These are phyloP conservation scores for Nycticebus coucang DNA, from an alignment of 2,113 vertebrate genomes.

Conservation along the genomic window DNA sequence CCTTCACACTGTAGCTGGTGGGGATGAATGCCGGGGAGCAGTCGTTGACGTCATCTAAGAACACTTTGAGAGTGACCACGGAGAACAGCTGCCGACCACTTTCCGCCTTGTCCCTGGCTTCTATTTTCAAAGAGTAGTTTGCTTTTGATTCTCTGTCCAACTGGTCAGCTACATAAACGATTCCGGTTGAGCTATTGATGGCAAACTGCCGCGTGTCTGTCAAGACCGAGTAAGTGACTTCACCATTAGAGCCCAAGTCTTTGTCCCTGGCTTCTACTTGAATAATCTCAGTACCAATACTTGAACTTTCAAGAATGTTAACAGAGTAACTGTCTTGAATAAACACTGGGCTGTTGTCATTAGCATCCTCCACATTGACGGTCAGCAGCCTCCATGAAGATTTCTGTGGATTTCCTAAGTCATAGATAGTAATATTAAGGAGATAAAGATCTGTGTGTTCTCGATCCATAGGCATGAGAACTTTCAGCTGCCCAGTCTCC, in stretches of 20 bases:
- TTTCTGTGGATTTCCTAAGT: slow-evolving; percentile 95
- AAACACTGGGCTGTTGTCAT: slow-evolving; percentile 95
- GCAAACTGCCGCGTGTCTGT: slow-evolving; percentile 94
- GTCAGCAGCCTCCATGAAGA: slow-evolving; percentile 93
- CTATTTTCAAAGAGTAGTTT: slow-evolving; percentile 93
- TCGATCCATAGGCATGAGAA: slow-evolving; percentile 95
- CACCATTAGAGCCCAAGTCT: slow-evolving; percentile 93
- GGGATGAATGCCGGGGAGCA: slow-evolving; percentile 96
- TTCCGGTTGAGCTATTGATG: slow-evolving; percentile 93
- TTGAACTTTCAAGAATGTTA: slow-evolving; percentile 94
- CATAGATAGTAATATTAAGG: slow-evolving; percentile 96
- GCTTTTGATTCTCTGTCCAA: slow-evolving; percentile 92
- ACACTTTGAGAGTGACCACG: slow-evolving; percentile 89
- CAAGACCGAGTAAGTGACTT: slow-evolving; percentile 92
- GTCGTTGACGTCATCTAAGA: slow-evolving; percentile 96
- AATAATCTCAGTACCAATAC: slow-evolving; percentile 94
- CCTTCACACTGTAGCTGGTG: slow-evolving; percentile 91
- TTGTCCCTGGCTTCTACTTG: slow-evolving; percentile 96
- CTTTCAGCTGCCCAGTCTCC: slow-evolving; percentile 91
- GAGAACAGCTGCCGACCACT: slow-evolving; percentile 90
- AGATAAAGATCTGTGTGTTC: slow-evolving; percentile 94
- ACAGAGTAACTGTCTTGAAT: slow-evolving; percentile 92
- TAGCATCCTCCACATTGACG: slow-evolving; percentile 92
- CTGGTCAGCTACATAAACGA: slow-evolving; percentile 94
- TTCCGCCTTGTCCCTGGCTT: slow-evolving; percentile 94